A percentile compares a stretch with the other conserved stretches of the same genome.
phyloP scores from a whole-genome alignment of 2,113 vertebrate genomes.

The Chlamydotis undulata region DNA sequence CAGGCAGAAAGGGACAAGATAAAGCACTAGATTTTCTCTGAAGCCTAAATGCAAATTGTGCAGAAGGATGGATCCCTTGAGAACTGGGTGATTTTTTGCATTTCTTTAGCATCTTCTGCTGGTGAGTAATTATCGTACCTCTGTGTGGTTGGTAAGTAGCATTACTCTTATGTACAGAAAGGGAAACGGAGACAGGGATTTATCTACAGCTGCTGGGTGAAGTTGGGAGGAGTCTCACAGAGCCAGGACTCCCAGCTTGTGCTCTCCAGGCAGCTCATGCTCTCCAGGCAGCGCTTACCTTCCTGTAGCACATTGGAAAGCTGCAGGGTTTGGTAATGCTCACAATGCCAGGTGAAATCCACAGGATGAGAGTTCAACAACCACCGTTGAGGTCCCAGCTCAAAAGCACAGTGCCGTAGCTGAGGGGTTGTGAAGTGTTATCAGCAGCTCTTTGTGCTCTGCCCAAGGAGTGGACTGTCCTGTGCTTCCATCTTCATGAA shows the following conservation, averaged over 20 bases:
- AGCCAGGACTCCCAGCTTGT: background rate
- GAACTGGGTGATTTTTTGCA: background rate
- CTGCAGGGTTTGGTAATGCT: background rate
- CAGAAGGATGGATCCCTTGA: background rate
- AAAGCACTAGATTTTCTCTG: background rate
- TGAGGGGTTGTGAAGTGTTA: background rate
- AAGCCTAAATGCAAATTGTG: background rate
- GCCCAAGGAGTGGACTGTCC: background rate
- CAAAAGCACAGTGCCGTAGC: background rate
- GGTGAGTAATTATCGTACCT: background rate
- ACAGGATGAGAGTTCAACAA: background rate
- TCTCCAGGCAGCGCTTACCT: background rate
- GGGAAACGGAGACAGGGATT: background rate
- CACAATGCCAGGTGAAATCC: background rate
- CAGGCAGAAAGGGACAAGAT: background rate
- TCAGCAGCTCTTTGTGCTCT: background rate
- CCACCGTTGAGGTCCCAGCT: rapidly evolving
- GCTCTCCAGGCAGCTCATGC: background rate
- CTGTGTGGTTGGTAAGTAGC: background rate
- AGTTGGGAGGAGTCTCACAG: background rate
- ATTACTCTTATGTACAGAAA: background rate
- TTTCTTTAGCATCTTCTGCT: background rate
- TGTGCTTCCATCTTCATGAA: background rate
- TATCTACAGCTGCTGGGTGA: background rate
- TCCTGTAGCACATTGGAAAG: background rate